Evolutionary conservation across 2,797 vertebrate species (phyloP), one percentile per base, ranked within the genome.

Genomic region (Thaleichthys pacificus): DNA sequence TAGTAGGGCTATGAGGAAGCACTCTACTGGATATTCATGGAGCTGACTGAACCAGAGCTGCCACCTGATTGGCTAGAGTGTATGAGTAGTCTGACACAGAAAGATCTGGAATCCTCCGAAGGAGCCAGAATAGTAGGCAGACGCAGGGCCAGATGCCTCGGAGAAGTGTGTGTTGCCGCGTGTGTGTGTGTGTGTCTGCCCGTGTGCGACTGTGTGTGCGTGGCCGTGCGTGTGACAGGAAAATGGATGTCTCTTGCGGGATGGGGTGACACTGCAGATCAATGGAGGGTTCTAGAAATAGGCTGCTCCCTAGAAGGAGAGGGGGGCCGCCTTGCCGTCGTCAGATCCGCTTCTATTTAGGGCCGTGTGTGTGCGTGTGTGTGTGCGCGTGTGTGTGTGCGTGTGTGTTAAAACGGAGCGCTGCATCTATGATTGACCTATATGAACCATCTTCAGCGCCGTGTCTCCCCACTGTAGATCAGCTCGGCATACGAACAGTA

Each of bases 271-370:
- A 82, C 75, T 77, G 84, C 84, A 87, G 84, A 91, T 92, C 88
- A 89, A 90, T 90, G 80, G 81, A 84, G 86, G 76, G 69, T 60
- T 86, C 88, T 86, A 66, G 83, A 90, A 91, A 92, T 93, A 92
- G 89, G 80, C 84, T 83, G 84, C 61, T 79, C 88, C 84, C 77
- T 90, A 90, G 86, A 92, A 89, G 87, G 89, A 89, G 81, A 81
- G 80, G 84, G 81, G 81, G 81, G 81, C 82, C 69, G 78, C 84
- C 86, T 91, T 80, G 49, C 78, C 79, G 83, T 80, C 73, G 82
- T 91, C 85, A 88, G 76, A 86, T 87, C 82, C 84, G 35, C 69
- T 83, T 86, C 87, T 91, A 90, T 91, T 88, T 84, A 82, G 78
- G 80, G 84, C 81, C 73, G 0, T 21, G 3, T 21, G 42, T 1